phyloP scores from a whole-genome alignment of 1,140 invertebrate species.

The Andrena cerasifolii region DNA sequence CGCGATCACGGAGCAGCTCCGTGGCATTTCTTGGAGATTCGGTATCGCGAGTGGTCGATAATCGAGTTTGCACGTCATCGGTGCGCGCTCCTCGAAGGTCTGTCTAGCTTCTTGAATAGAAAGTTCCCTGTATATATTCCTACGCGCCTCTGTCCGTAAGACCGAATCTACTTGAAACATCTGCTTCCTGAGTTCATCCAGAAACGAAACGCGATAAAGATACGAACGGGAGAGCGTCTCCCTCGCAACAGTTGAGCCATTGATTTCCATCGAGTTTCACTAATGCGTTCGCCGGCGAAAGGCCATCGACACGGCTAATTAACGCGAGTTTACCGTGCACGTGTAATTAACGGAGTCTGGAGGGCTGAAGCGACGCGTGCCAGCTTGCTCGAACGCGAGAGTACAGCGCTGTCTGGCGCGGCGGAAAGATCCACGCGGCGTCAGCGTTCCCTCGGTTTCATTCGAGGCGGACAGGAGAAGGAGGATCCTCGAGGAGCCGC shows the following conservation, averaged over 20 bases:
- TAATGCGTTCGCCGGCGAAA: constrained; percentile 12
- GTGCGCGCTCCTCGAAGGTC: constrained; percentile 9
- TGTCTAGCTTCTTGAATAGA: too few species aligned
- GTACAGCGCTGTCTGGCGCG: too few species aligned
- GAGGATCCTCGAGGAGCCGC: constrained; percentile 6
- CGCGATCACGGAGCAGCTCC: too few species aligned
- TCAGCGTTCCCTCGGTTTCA: too few species aligned
- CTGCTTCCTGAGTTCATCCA: too few species aligned
- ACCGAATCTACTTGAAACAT: too few species aligned
- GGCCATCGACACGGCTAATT: constrained; percentile 48
- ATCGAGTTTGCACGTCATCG: too few species aligned
- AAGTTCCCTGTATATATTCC: too few species aligned
- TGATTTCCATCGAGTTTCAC: constrained; percentile 16
- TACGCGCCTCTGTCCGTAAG: too few species aligned
- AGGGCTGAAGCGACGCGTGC: not conserved
- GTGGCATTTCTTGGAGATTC: not conserved
- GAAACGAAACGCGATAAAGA: not conserved
- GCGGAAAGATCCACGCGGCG: too few species aligned
- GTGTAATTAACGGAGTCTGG: constrained; percentile 46
- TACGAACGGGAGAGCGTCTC: constrained; percentile 5
- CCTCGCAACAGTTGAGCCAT: not conserved
- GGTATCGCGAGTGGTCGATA: not conserved
- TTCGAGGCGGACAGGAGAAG: too few species aligned
- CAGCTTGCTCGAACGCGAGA: not conserved
- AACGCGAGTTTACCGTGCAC: constrained; percentile 46